Evolutionary conservation across 2,797 vertebrate species (phyloP), one percentile per base, ranked within the genome.

Genomic region (Jordanella pulchra): DNA sequence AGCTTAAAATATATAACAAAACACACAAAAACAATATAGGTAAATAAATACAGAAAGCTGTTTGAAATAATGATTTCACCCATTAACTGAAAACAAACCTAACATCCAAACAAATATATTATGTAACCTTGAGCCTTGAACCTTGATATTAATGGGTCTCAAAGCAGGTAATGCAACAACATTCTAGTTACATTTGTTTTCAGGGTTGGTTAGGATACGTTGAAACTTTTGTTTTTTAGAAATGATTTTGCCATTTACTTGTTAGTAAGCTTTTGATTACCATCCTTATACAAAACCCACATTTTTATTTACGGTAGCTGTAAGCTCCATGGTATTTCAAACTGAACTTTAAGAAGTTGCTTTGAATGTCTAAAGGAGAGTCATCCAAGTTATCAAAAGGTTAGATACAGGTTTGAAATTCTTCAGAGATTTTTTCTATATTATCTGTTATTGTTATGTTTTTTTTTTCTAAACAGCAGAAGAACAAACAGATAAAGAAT

Each of bases 261-360:
- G 44, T 15, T 47, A 13, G 13, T 47, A 47, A 47, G 45, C 45
- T 47, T 47, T 47, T 39, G 35, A 5, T 39, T 39, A 39, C 9
- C 35, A 39, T 39, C 35, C 35, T 39, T 39, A 39, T 5, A 4
- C 11, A 45, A 45, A 45, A 45, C n/a, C n/a, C 48, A 65, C 9
- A 4, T 27, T 53, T 53, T 64, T 35, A n/a, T 25, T 13, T 17
- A 10, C 11, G 67, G 71, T 65, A 28, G 10, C 32, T 32, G 63
- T 73, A 25, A 76, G 74, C 60, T 76, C 12, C 44, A 68, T 27
- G 35, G 14, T 61, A 61, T 74, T 69, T 23, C 11, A 30, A 21
- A n/a, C 11, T 51, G 50, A 63, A 61, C 25, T 55, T 50, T 53
- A 13, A 56, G 17, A 64, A 61, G 25, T 15, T 39, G 15, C 3